phyloP scores from a whole-genome alignment of 1,140 invertebrate species.

The Bombus soroeensis region DNA sequence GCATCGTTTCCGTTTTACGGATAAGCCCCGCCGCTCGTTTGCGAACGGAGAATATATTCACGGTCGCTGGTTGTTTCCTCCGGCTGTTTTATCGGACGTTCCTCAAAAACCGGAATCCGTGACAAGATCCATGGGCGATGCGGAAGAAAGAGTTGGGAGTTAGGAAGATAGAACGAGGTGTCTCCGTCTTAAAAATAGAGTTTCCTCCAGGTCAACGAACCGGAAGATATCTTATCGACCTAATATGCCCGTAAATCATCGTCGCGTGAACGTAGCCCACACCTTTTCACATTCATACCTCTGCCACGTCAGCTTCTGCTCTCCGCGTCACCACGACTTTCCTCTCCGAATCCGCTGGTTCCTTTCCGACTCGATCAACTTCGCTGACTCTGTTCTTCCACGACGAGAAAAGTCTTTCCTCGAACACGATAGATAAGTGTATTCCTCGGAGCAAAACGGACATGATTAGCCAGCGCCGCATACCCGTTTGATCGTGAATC shows the following conservation, averaged over 20 bases:
- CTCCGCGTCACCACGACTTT: conserved; percentile 15
- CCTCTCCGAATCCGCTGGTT: neutral
- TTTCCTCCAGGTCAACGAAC: conserved; percentile 75
- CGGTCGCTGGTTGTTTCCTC: conserved; percentile 25
- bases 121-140: conserved; percentile 1
- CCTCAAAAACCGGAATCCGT: conserved; percentile 38
- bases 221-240: conserved; percentile 78
- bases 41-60: neutral
- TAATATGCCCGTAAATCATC: conserved; percentile 78
- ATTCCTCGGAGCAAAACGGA: conserved; percentile 48
- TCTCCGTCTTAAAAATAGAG: conserved; percentile 73
- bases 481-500: neutral
- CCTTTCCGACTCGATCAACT: conserved; percentile 16
- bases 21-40: neutral
- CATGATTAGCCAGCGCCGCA: conserved; percentile 45
- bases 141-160: conserved; percentile 7
- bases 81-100: conserved; percentile 40
- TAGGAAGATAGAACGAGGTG: conserved; percentile 54
- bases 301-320: conserved; percentile 75
- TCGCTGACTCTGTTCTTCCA: conserved; percentile 38
- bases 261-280: conserved; percentile 75
- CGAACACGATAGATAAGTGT: neutral
- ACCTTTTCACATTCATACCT: conserved; percentile 74
- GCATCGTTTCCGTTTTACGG: neutral
- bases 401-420: conserved; percentile 52